phyloP scores from a whole-genome alignment of 2,888 invertebrate genomes.

The Pammene aurita region DNA sequence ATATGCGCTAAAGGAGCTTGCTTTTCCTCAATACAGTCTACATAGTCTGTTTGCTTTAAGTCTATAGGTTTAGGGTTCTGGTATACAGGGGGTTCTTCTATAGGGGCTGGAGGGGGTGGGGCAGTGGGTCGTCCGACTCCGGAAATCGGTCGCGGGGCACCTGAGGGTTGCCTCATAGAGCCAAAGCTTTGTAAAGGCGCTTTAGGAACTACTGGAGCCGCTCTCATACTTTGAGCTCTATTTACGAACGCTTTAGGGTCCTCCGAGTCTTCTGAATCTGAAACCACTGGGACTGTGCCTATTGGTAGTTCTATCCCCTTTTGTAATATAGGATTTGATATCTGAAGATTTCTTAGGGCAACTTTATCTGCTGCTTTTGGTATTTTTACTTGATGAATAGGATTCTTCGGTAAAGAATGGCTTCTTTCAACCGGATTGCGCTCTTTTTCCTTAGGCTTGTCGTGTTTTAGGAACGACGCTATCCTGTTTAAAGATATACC shows the following conservation, averaged over 20 bases:
- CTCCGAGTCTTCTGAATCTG: slow-evolving; percentile 78
- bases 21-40: slow-evolving; percentile 89
- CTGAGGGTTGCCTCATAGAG: slow-evolving; percentile 89
- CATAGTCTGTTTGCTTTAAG: slow-evolving; percentile 84
- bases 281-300: slow-evolving; percentile 84
- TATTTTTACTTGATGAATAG: slow-evolving; percentile 83
- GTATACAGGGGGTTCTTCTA: slow-evolving; percentile 74
- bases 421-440: slow-evolving; percentile 79
- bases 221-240: slow-evolving; percentile 92
- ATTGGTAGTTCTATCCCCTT: slow-evolving; percentile 85
- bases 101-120: slow-evolving; percentile 89
- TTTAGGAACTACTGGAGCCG: slow-evolving; percentile 76
- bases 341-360: slow-evolving; percentile 88
- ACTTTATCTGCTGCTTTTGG: slow-evolving; percentile 88
- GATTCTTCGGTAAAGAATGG: slow-evolving; percentile 84
- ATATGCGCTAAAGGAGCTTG: slow-evolving; percentile 85
- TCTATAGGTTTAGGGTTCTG: slow-evolving; percentile 80
- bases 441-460: slow-evolving; percentile 79
- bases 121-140: slow-evolving; percentile 89
- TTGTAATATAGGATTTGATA: slow-evolving; percentile 92
- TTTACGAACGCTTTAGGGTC: slow-evolving; percentile 85
- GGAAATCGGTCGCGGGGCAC: slow-evolving; percentile 88
- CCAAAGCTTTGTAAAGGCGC: slow-evolving; percentile 90
- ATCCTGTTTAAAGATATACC: slow-evolving; percentile 87
- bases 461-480: slow-evolving; percentile 88